Evolutionary conservation across 2,113 vertebrate species (phyloP).

Genomic region (Trogon surrucura): DNA sequence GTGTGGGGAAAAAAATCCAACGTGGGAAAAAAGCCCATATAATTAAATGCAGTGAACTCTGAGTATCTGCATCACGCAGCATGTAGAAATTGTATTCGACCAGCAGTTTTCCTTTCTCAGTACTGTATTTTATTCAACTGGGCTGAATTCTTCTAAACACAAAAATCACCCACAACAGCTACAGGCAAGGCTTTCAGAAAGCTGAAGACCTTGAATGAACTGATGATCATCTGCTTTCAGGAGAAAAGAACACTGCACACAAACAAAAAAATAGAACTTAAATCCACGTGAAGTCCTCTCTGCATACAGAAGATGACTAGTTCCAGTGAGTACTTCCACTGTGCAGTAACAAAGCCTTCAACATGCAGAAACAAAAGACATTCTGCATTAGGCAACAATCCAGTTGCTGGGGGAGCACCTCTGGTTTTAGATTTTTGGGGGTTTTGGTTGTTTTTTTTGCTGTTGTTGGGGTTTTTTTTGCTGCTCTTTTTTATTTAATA

Average conservation of each 20-base stretch:
- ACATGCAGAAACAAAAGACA: slow-evolving; percentile 69
- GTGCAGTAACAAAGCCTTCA: slow-evolving; percentile 68
- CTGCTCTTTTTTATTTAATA: slow-evolving; percentile 56
- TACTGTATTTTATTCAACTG: background rate
- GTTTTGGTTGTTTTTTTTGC: too few species aligned
- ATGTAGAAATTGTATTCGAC: background rate
- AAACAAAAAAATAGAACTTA: slow-evolving; percentile 70
- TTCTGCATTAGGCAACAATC: slow-evolving; percentile 64
- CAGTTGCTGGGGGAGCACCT: slow-evolving; percentile 34
- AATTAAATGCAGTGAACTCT: background rate
- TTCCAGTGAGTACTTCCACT: slow-evolving; percentile 35
- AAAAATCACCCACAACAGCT: slow-evolving; percentile 29
- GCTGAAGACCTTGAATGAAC: slow-evolving; percentile 65
- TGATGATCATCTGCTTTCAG: slow-evolving; percentile 54
- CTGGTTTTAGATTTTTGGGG: background rate
- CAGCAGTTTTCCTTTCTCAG: background rate
- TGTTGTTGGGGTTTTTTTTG: too few species aligned
- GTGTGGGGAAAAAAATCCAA: background rate
- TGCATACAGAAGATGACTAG: slow-evolving; percentile 67
- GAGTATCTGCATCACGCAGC: background rate
- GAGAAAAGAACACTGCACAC: slow-evolving; percentile 67
- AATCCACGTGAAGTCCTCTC: slow-evolving; percentile 71
- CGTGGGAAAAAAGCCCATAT: background rate
- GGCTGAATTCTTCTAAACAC: background rate
- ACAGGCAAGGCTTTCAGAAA: slow-evolving; percentile 15